A percentile compares a stretch with the other conserved stretches of the same genome.
phyloP scores from a whole-genome alignment of 2,888 invertebrate species.

The Adelphocoris suturalis region DNA sequence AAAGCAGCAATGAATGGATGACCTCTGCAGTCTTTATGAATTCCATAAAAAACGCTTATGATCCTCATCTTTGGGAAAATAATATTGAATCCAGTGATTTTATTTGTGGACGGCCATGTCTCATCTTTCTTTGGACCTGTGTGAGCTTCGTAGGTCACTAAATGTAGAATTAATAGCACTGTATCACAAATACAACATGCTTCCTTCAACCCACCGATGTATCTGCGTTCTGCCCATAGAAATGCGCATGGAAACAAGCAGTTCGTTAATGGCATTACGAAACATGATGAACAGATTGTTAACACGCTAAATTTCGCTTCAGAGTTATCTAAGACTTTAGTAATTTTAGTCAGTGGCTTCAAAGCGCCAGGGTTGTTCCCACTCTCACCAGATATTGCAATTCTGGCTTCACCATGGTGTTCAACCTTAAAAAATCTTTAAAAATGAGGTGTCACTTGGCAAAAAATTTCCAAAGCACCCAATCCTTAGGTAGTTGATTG shows the following conservation, averaged over 20 bases:
- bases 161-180: slow-evolving; percentile 73
- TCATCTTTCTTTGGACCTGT: slow-evolving; percentile 46
- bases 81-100: too few relatives aligned
- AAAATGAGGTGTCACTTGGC: too few relatives aligned
- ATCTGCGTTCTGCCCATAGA: slow-evolving; percentile 77
- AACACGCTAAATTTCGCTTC: slow-evolving; percentile 55
- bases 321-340: slow-evolving; percentile 53
- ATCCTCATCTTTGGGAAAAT: slow-evolving; percentile 2
- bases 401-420: too few relatives aligned
- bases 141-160: slow-evolving; percentile 45
- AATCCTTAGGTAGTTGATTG: slow-evolving; percentile 27
- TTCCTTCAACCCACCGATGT: slow-evolving; percentile 76
- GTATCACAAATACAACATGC: slow-evolving; percentile 75
- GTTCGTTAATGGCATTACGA: slow-evolving; percentile 76
- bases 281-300: not conserved
- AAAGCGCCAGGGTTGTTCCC: slow-evolving; percentile 76
- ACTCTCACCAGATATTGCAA: slow-evolving; percentile 52
- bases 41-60: not conserved
- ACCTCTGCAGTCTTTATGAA: slow-evolving; percentile 21
- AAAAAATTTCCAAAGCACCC: too few relatives aligned
- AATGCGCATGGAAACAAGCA: slow-evolving; percentile 77
- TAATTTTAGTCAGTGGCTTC: slow-evolving; percentile 74
- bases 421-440: too few relatives aligned
- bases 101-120: slow-evolving; percentile 42
- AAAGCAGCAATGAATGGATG: slow-evolving; percentile 33